Evolutionary conservation across 2,888 invertebrate genomes (phyloP), one percentile per base, ranked within the genome.

Genomic region (Drosophila eohydei): DNA sequence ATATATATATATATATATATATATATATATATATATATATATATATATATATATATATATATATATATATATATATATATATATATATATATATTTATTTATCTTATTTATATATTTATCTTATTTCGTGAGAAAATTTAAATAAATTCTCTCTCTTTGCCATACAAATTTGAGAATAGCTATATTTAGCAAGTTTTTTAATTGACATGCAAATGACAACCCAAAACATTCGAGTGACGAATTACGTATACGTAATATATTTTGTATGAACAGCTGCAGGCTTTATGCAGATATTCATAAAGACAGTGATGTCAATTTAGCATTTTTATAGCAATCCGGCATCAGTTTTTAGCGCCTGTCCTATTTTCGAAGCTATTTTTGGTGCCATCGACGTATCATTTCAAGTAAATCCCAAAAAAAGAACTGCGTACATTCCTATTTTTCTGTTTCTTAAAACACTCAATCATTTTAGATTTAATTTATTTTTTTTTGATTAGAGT

Each of bases 131-230:
- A 44, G 14, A 4, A 34, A 2, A 16, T 48, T 34, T 34, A 4
- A 57, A 57, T 34, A 4, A 6, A 5, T 6, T 26, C 21, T 26
- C 2, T 26, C 43, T 21, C n/a, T 36, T 36, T 9, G 34, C 26
- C 40, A 28, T 54, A 12, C 16, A 26, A 14, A 38, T n/a, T 34
- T 28, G n/a, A 26, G 54, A 54, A 40, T 40, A 28, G 41, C 59
- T 64, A 59, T 74, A 61, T 76, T 58, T 64, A 69, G 74, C 68
- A 44, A 26, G 32, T 12, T 46, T 55, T 40, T 73, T 61, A 41
- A 57, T 59, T 74, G 60, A n/a, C n/a, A 48, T 36, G 38, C 48
- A 57, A 65, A 48, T 60, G 76, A 62, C 74, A 73, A 51, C 67
- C 68, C 58, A 66, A 74, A 38, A 43, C 59, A 44, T 11, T 55